Evolutionary conservation across 2,797 vertebrate genomes (phyloP).

Genomic region (Anguilla obscura): DNA sequence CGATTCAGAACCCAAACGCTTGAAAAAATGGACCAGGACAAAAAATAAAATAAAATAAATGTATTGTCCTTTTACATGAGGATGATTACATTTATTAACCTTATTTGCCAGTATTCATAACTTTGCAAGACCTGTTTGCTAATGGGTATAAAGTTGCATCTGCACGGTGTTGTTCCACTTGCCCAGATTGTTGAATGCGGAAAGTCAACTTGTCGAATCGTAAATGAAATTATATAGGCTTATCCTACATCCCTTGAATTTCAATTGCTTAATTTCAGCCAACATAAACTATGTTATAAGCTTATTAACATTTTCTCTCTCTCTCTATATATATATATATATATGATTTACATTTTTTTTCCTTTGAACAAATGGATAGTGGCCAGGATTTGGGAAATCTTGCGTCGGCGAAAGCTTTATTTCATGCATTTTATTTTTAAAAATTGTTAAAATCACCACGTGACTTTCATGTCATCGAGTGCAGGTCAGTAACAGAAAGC

Average conservation of each 20-base stretch:
- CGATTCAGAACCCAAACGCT: neutral
- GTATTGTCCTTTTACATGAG: neutral
- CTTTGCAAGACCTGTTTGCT: neutral
- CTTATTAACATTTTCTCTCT: neutral
- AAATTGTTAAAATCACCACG: neutral
- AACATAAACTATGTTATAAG: neutral
- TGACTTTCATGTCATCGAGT: neutral
- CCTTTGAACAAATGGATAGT: neutral
- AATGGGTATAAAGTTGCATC: neutral
- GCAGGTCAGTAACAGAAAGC: neutral
- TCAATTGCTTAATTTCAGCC: slow-evolving; percentile 1
- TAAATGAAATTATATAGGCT: neutral
- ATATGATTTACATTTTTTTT: too few species aligned
- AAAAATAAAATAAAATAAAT: too few species aligned
- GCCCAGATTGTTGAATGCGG: too few species aligned
- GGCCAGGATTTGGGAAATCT: neutral
- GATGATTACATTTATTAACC: neutral
- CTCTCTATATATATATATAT: too few species aligned
- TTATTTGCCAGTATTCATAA: neutral
- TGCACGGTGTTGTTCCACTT: too few species aligned
- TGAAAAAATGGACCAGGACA: too few species aligned
- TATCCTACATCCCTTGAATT: neutral
- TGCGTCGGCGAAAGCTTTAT: neutral
- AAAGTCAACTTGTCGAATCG: neutral
- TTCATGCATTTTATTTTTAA: neutral